Base-by-base conservation (phyloP, 1,140 invertebrate genomes). In the Zaprionus ornatus region DNA sequence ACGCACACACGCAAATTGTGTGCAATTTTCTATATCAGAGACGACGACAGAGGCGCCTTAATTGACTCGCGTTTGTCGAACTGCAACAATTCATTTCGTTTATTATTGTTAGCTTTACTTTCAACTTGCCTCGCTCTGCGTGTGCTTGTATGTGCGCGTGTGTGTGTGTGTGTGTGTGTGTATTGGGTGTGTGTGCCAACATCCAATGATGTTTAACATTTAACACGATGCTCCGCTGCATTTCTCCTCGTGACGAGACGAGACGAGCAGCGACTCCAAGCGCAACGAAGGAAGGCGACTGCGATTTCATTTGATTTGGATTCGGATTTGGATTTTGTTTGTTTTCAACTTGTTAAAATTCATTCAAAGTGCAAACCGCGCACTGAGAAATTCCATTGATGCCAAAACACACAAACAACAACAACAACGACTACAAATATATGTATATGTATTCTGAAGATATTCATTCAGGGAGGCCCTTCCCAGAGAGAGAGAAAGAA, bases 41-140 rank as follows among this genome's bases (percentile, higher is more conserved):
- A 40, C 9, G 3, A 13, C 27, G 27, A 55, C 23, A 55, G 4
- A 25, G 21, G 13, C 15, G 25, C 5, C 13, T 55, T 55, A 55
- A 55, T 55, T 55, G 52, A 55, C 52, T 23, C 25, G 25, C 29
- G 23, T 55, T 55, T 27, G 52, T 27, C 52, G 12, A 55, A 55
- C n/a, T 19, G 32, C 29, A 35, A 59, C 29, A 35, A 59, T 55
- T 55, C n/a, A 55, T 27, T 55, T 55, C 21, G 25, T 55, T 50
- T 50, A 50, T 55, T 55, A 55, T 55, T 55, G 52, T 55, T 55
- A 15, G 29, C 25, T 55, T 55, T 55, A 55, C 25, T 55, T 55
- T 55, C 52, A 55, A 55, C 52, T 55, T 13, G 25, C 5, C 52
- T 27, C 40, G 40, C 40, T 45, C 40, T 40, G 37, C 13, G 19